Evolutionary conservation across 2,888 invertebrate genomes (phyloP).

Genomic region (Xestobium rufovillosum): DNA sequence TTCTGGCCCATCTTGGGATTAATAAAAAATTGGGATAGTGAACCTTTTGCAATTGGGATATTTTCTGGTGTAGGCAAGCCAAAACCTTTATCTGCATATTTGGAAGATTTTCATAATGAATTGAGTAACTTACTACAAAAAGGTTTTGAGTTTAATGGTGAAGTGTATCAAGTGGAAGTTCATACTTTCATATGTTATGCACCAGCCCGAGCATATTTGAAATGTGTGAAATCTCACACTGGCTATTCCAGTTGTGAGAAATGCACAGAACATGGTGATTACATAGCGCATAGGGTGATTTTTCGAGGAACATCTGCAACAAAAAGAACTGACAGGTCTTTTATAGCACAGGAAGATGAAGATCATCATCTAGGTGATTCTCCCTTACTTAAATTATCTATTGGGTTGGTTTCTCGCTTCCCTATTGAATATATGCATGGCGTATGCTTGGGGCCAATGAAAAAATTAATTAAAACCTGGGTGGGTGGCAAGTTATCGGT

Average conservation of each 20-base stretch:
- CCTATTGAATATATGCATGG: constrained; percentile 17
- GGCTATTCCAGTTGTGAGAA: constrained; percentile 22
- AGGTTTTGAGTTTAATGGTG: constrained; percentile 6
- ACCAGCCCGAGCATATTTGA: constrained; percentile 22
- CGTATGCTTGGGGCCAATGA: constrained; percentile 13
- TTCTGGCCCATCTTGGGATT: constrained; percentile 17
- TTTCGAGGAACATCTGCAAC: constrained; percentile 4
- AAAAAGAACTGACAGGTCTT: constrained; percentile 15
- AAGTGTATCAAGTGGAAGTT: constrained; percentile 17
- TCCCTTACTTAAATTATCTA: constrained; percentile 13
- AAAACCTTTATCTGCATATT: constrained; percentile 15
- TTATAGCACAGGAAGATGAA: constrained; percentile 15
- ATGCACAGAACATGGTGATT: constrained; percentile 17
- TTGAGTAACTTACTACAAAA: constrained; percentile 9
- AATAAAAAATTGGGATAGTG: constrained; percentile 13
- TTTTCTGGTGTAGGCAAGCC: constrained; percentile 22
- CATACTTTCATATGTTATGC: constrained; percentile 22
- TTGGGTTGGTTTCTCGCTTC: constrained; percentile 16
- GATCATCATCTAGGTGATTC: constrained; percentile 17
- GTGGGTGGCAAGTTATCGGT: constrained; percentile 6
- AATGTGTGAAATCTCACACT: too few relatives aligned
- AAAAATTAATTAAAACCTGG: constrained; percentile 17
- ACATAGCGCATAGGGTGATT: constrained; percentile 9
- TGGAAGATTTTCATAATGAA: constrained; percentile 20
- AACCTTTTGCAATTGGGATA: constrained; percentile 18